A percentile compares a stretch with the other conserved stretches of the same genome.
phyloP scores from a whole-genome alignment of 1,140 invertebrate species.

The Apis cerana region DNA sequence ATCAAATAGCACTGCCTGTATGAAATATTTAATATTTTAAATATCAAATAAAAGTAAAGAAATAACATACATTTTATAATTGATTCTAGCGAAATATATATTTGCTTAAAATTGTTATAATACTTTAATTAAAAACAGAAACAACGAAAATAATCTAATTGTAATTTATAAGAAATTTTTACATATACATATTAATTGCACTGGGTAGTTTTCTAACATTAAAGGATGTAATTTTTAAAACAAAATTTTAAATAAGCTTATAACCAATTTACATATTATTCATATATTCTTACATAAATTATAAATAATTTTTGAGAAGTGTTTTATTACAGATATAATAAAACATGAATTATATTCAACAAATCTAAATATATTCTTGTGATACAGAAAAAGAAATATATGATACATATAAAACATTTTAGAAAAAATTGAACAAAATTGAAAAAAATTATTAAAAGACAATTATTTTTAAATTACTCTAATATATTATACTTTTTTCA shows the following conservation, averaged over 20 bases:
- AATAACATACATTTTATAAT: not conserved
- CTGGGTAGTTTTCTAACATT: slow-evolving; percentile 16
- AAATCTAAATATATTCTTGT: slow-evolving; percentile 13
- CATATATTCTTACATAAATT: not conserved
- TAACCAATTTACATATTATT: not conserved
- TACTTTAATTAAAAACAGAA: not conserved
- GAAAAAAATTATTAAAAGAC: not conserved
- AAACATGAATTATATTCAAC: slow-evolving; percentile 14
- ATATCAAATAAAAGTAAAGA: slow-evolving; percentile 21
- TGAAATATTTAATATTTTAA: slow-evolving; percentile 16
- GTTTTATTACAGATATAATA: slow-evolving; percentile 21
- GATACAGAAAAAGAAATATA: slow-evolving; percentile 6
- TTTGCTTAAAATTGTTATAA: slow-evolving; percentile 5
- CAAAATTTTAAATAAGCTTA: slow-evolving; percentile 5
- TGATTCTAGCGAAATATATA: slow-evolving; percentile 12
- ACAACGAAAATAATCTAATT: not conserved
- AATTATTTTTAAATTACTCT: not conserved
- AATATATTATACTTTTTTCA: slow-evolving; percentile 3
- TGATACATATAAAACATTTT: not conserved
- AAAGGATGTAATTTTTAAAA: slow-evolving; percentile 4
- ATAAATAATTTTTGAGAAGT: slow-evolving; percentile 15
- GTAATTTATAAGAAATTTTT: not conserved
- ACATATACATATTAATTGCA: slow-evolving; percentile 15
- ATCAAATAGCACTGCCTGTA: slow-evolving; percentile 29
- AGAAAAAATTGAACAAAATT: not conserved